Conservation (phyloP, 2,113 vertebrate species). For the Accipiter cooperii region DNA sequence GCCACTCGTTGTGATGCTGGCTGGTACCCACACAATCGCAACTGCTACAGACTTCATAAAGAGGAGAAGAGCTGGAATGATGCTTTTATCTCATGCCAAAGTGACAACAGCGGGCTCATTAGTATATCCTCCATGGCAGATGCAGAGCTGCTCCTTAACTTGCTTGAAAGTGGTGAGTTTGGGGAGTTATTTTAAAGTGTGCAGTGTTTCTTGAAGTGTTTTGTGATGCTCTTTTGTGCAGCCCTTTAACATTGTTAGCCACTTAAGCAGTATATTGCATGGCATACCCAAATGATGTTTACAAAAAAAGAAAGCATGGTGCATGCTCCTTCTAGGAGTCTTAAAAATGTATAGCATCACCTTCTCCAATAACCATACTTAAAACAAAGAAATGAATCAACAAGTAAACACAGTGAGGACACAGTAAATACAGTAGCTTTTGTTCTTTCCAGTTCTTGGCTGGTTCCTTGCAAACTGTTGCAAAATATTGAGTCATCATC, state of each 20-base stretch:
- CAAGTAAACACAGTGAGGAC: background rate
- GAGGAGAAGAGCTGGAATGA: slow-evolving; percentile 79
- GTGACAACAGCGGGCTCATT: slow-evolving; percentile 71
- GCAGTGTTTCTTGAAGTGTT: background rate
- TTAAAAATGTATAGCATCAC: background rate
- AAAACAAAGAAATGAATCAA: background rate
- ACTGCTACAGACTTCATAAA: slow-evolving; percentile 81
- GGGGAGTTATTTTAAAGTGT: background rate
- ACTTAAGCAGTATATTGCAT: background rate
- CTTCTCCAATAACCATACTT: background rate
- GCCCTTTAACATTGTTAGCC: background rate
- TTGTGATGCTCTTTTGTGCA: background rate
- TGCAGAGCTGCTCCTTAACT: slow-evolving; percentile 77
- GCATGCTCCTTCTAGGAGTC: background rate
- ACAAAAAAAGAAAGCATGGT: background rate
- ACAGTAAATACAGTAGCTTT: background rate
- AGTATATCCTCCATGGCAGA: slow-evolving; percentile 82
- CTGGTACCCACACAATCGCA: slow-evolving; percentile 83
- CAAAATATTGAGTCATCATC: background rate
- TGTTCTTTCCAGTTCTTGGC: background rate
- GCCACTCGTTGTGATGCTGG: slow-evolving; percentile 76
- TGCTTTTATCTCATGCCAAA: slow-evolving; percentile 75
- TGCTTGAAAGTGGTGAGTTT: slow-evolving; percentile 80
- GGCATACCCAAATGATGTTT: background rate
- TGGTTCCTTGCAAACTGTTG: background rate